phyloP scores from a whole-genome alignment of 2,888 invertebrate species.

The Sepioteuthis lessoniana region DNA sequence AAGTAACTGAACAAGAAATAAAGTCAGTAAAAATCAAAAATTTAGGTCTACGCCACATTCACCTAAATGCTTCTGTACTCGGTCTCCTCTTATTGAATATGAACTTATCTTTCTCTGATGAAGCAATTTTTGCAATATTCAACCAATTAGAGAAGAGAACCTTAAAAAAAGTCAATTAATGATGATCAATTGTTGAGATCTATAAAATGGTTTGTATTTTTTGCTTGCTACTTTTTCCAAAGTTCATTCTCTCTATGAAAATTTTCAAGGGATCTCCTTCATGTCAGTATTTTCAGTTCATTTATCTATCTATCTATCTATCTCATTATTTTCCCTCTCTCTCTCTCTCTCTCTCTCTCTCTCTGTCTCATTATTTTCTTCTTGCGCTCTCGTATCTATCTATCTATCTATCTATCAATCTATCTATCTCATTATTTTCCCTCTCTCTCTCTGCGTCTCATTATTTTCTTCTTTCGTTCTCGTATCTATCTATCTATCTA shows the following conservation, averaged over 20 bases:
- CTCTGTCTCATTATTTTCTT: not conserved
- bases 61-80: not conserved
- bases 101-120: not conserved
- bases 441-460: not conserved
- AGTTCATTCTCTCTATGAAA: not conserved
- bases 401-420: not conserved
- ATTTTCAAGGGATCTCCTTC: not conserved
- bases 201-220: not conserved
- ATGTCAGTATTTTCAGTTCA: not conserved
- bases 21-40: not conserved
- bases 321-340: not conserved
- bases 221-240: not conserved
- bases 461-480: no score
- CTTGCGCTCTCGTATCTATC: not conserved
- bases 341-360: not conserved
- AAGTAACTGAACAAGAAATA: no score
- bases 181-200: not conserved
- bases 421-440: not conserved
- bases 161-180: not conserved
- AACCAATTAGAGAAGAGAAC: not conserved
- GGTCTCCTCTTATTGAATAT: not conserved
- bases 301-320: not conserved
- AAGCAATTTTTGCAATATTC: not conserved
- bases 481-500: no score
- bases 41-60: not conserved